Base-by-base conservation (phyloP, 1,140 invertebrate species). In the Drosophila novamexicana region DNA sequence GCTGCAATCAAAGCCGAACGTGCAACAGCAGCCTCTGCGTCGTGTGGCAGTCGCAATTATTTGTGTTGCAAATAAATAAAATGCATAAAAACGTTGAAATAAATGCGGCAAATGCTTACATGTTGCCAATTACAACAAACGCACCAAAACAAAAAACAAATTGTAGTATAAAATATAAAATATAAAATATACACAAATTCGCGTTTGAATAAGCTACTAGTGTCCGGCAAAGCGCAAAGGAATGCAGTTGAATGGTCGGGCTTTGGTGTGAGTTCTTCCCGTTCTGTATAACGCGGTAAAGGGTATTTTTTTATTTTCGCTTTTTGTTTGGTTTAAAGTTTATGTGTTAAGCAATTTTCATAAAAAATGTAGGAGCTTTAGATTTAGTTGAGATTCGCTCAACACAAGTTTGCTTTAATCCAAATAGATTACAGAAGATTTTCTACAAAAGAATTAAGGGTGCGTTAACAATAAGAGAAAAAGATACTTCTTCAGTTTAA, bases 71-170 rank as follows among this genome's bases (percentile, higher is more conserved):
- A 62, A 45, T 45, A 47, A 44, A 81, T 54, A 37, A 78, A 75
- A 65, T 66, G 16, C 37, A 75, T 44, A 69, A 49, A 72, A 61
- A 56, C 29, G 58, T 61, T 34, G 66, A 75, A 78, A 84, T 83
- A 84, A 84, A 85, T 77, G 63, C 67, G 9, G 56, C 47, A 67
- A 83, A 74, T 77, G 58, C 50, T 81, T 85, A 74, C 49, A 61
- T 85, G 77, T 77, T 75, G 49, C 74, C 81, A 81, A 85, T 81
- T 81, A 77, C 77, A 77, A 64, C 63, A 77, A 67, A 65, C 63
- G 63, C 80, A 68, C 56, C 22, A 34, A 62, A 53, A 47, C 39
- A 53, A 54, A 65, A 65, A 49, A 12, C 53, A 47, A 57, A 53
- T 58, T 52, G 44, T 44, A 39, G 9, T 34, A 52, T 49, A 37